These are phyloP conservation scores for Zygothrica quintamaculata DNA, from an alignment of 2,888 invertebrate species.

Conservation along the genomic window DNA sequence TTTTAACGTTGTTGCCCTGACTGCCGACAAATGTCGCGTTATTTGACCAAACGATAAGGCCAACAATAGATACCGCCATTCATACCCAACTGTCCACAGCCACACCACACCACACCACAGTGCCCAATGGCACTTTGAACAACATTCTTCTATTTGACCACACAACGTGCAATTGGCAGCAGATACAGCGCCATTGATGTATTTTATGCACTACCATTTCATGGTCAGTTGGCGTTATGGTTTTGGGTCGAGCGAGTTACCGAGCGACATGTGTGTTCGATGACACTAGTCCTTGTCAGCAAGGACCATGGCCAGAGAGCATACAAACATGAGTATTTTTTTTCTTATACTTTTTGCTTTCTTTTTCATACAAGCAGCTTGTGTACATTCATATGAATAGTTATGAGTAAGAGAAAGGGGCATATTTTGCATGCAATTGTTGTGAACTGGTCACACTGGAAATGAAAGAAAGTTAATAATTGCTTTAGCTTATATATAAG, in stretches of 20 bases:
- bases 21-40: slow-evolving; percentile 31
- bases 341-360: no score
- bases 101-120: no score
- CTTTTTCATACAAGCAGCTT: no score
- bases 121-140: slow-evolving; percentile 31
- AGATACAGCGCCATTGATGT: slow-evolving; percentile 61
- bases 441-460: neutral
- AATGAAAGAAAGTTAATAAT: neutral
- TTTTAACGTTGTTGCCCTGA: slow-evolving; percentile 35
- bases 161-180: slow-evolving; percentile 75
- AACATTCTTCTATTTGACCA: slow-evolving; percentile 65
- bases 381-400: no score
- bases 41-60: slow-evolving; percentile 13
- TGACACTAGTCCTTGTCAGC: slow-evolving; percentile 29
- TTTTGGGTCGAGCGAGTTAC: slow-evolving; percentile 34
- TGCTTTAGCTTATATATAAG: no score
- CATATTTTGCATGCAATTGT: neutral
- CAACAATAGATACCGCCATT: slow-evolving; percentile 9
- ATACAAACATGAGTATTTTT: neutral
- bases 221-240: slow-evolving; percentile 78
- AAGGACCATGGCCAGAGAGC: neutral
- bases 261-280: slow-evolving; percentile 64
- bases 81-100: slow-evolving; percentile 8
- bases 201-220: slow-evolving; percentile 78
- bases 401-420: no score